phyloP scores from a whole-genome alignment of 2,888 invertebrate genomes.

The Idaea straminata region DNA sequence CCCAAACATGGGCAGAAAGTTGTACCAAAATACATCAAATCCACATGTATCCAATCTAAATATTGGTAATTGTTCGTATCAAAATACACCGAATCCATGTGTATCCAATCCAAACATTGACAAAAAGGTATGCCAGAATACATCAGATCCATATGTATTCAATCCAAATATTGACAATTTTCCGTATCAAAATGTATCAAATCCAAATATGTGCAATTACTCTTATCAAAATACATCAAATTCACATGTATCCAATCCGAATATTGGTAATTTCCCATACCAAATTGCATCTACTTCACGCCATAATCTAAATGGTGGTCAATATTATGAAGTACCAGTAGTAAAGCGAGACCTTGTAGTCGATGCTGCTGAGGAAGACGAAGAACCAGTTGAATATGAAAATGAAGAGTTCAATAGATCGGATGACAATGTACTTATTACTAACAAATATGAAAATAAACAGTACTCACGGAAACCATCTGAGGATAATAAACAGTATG shows the following conservation, averaged over 20 bases:
- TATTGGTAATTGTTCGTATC: not conserved
- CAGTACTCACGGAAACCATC: constrained; percentile 6
- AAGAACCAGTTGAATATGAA: constrained; percentile 17
- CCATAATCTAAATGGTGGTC: not conserved
- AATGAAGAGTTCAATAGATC: constrained; percentile 40
- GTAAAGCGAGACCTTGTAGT: not conserved
- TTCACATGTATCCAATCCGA: not conserved
- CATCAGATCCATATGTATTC: not conserved
- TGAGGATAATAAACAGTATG: not conserved
- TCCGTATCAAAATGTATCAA: not conserved
- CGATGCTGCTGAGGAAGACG: constrained; percentile 14
- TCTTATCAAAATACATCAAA: too few species aligned
- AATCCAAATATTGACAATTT: not conserved
- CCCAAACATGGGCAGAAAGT: not conserved
- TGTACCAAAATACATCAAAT: not conserved
- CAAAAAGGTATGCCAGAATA: not conserved
- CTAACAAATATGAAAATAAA: constrained; percentile 42
- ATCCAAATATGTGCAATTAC: not conserved
- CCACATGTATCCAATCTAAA: not conserved
- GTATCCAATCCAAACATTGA: not conserved
- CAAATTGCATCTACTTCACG: constrained; percentile 6
- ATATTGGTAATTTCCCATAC: not conserved
- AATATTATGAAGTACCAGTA: not conserved
- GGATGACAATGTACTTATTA: constrained; percentile 49
- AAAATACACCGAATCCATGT: not conserved